Percentiles rank a stretch among this genome's conserved stretches.
phyloP scores from a whole-genome alignment of 2,113 vertebrate genomes.

The Burhinus oedicnemus region DNA sequence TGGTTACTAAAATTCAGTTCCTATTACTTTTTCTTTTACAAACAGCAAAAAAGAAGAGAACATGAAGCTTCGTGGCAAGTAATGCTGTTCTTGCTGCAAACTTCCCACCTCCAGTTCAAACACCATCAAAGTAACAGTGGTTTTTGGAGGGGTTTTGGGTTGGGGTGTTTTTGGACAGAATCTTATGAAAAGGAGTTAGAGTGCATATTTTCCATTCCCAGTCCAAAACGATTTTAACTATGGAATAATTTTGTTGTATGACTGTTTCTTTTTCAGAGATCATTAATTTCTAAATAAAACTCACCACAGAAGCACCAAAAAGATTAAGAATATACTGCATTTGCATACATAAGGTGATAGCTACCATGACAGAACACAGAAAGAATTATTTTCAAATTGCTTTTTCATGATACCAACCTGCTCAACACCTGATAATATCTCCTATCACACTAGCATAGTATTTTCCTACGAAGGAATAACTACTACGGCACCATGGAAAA shows the following conservation, averaged over 20 bases:
- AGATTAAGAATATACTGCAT: not conserved
- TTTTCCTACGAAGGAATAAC: not conserved
- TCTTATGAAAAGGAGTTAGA: not conserved
- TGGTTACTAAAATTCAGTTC: not conserved
- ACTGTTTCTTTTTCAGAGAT: not conserved
- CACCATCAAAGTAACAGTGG: not conserved
- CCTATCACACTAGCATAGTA: not conserved
- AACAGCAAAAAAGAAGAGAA: not conserved
- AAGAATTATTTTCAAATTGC: not conserved
- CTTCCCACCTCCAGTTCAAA: not conserved
- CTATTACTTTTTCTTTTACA: not conserved
- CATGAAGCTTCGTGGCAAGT: not conserved
- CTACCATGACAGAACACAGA: not conserved
- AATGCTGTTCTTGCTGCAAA: not conserved
- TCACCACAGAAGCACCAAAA: not conserved
- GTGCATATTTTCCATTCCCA: not conserved
- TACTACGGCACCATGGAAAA: not conserved
- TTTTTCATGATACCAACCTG: not conserved
- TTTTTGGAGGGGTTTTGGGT: not conserved
- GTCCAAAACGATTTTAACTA: not conserved
- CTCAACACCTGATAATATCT: not conserved
- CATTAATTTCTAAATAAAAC: not conserved
- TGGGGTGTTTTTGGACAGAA: accelerated
- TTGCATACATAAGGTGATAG: not conserved
- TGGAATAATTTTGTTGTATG: not conserved